These are phyloP conservation scores for Hafferia zeledoni DNA, from an alignment of 2,797 vertebrate genomes.

Conservation along the genomic window DNA sequence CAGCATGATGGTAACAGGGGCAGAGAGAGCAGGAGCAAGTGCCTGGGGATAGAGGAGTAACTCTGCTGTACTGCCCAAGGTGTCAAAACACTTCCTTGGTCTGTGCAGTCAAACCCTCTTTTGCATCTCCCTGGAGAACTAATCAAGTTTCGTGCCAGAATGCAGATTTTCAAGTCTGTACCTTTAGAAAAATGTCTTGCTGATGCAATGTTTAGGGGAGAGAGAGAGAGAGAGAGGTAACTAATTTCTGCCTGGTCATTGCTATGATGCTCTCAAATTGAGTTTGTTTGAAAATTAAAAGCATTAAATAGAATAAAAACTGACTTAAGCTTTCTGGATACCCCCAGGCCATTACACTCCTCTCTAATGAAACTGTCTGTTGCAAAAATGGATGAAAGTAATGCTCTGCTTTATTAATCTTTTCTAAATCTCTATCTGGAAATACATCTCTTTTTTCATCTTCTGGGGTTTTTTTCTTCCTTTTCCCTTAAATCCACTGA, in stretches of 20 bases:
- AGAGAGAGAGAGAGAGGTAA: neutral
- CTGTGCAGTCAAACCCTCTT: neutral
- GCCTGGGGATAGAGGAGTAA: neutral
- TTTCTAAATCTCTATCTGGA: neutral
- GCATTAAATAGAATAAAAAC: neutral
- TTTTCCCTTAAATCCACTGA: neutral
- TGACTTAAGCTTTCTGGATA: neutral
- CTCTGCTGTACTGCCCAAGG: neutral
- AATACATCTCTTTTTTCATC: neutral
- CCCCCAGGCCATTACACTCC: neutral
- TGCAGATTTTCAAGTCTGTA: neutral
- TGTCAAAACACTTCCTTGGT: neutral
- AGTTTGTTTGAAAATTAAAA: neutral
- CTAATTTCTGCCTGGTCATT: neutral
- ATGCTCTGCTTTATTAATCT: neutral
- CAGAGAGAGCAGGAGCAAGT: accelerated
- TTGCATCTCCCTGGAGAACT: neutral
- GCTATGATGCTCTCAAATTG: neutral
- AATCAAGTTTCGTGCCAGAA: neutral
- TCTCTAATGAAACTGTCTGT: neutral
- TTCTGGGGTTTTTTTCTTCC: neutral
- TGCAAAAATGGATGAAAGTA: neutral
- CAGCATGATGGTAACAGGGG: accelerated
- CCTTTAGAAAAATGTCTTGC: neutral
- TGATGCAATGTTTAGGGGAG: neutral